phyloP scores from a whole-genome alignment of 2,113 vertebrate genomes.

The Parus major region DNA sequence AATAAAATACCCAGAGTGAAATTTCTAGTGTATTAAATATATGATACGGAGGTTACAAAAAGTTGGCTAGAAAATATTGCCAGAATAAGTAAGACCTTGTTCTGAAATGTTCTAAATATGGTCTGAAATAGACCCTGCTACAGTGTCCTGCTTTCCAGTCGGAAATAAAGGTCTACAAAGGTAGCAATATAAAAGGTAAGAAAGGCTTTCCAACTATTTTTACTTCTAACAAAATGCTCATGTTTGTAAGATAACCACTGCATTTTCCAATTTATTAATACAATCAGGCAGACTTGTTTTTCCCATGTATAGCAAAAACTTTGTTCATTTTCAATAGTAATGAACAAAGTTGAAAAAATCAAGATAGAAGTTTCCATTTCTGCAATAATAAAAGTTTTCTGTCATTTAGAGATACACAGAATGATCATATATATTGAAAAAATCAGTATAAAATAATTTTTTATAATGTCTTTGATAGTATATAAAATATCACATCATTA shows the following conservation, averaged over 20 bases:
- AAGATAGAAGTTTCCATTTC: neutral
- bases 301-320: neutral
- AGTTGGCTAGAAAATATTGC: neutral
- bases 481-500: slow-evolving; percentile 20
- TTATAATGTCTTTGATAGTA: neutral
- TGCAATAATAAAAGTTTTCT: neutral
- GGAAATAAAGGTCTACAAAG: neutral
- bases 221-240: neutral
- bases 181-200: neutral
- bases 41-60: neutral
- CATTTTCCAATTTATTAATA: neutral
- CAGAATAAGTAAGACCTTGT: neutral
- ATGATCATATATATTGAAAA: neutral
- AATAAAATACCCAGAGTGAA: neutral
- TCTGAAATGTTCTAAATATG: neutral
- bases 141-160: neutral
- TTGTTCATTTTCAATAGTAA: neutral
- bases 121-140: neutral
- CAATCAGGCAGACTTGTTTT: neutral
- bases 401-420: neutral
- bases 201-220: neutral
- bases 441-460: neutral
- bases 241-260: neutral
- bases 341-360: neutral
- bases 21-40: neutral